Evolutionary conservation across 2,797 vertebrate genomes (phyloP).

Genomic region (Ptychobarbus kaznakovi): DNA sequence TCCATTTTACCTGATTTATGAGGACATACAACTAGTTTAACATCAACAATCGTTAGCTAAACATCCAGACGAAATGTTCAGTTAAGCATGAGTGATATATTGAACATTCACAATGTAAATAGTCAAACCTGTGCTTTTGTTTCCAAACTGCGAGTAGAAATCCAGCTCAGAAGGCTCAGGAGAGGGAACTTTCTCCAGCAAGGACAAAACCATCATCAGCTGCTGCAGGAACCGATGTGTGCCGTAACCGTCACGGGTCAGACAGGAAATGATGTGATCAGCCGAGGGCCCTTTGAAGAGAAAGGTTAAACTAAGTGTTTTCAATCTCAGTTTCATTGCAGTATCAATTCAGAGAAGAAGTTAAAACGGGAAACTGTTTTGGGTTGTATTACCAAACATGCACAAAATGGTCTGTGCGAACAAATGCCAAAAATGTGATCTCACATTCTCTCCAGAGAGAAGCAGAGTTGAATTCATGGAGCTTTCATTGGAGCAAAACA

Average conservation of each 20-base stretch:
- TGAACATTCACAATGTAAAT: neutral
- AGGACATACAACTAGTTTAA: neutral
- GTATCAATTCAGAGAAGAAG: neutral
- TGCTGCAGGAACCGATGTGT: conserved; percentile 93
- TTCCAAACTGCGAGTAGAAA: conserved; percentile 96
- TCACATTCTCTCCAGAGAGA: neutral
- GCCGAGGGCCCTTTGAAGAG: conserved; percentile 82
- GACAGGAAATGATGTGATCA: conserved; percentile 87
- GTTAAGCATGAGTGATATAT: neutral
- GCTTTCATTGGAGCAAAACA: neutral
- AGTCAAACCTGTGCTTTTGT: conserved; percentile 85
- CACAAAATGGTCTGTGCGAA: neutral
- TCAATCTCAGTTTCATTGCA: neutral
- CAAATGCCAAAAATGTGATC: neutral
- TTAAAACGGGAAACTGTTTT: neutral
- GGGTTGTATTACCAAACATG: neutral
- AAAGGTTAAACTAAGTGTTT: neutral
- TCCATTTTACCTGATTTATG: conserved; percentile 89
- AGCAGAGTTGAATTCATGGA: neutral
- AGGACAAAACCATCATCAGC: conserved; percentile 90
- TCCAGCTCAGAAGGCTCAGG: conserved; percentile 94
- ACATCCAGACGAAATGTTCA: neutral
- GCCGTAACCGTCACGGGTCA: conserved; percentile 92
- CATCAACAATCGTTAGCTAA: neutral
- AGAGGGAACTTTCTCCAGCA: conserved; percentile 87